Base-by-base conservation (phyloP, 2,797 vertebrate genomes). In the Paguma larvata region DNA sequence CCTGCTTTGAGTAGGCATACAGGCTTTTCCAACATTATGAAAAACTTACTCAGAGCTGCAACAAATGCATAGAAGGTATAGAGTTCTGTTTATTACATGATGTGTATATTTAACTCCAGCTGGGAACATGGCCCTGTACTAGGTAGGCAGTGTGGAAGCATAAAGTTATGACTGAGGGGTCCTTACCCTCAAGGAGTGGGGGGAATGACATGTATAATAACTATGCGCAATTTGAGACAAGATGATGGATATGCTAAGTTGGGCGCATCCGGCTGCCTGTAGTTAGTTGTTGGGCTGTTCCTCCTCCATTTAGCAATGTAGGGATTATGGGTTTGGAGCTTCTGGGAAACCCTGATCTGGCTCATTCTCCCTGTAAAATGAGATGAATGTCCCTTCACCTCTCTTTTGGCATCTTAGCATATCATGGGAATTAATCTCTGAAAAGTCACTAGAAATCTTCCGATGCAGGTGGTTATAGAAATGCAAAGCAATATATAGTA, bases 371-470 rank as follows among this genome's bases (percentile, higher is more conserved):
- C 59, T 46, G 23, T 85, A 75, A 97, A 96, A 86, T 79, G 9
- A 80, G 21, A 65, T 48, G 8, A 72, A 89, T 94, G 23, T 51
- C 79, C 14, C 70, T 87, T 94, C n/a, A 62, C 83, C 34, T 13
- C 34, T 75, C 34, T 73, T 86, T 86, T 75, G 70, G 16, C 14
- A 46, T 91, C 67, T 88, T 83, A 96, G 51, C 30, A 75, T 70
- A 84, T 80, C 80, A 75, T 90, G 44, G 51, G 12, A 91, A 84
- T 95, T 96, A 77, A 73, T 91, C 38, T 86, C 80, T 96, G 70
- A 84, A 95, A 96, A 92, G 11, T 85, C 18, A 14, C 56, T 92
- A 65, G 25, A 96, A 77, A 93, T 86, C 41, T 83, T 95, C 44
- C 87, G 27, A 51, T 86, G 7, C 23, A 67, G 83, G 15, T 94